phyloP scores from a whole-genome alignment of 2,113 vertebrate species.

The Ursus arctos region DNA sequence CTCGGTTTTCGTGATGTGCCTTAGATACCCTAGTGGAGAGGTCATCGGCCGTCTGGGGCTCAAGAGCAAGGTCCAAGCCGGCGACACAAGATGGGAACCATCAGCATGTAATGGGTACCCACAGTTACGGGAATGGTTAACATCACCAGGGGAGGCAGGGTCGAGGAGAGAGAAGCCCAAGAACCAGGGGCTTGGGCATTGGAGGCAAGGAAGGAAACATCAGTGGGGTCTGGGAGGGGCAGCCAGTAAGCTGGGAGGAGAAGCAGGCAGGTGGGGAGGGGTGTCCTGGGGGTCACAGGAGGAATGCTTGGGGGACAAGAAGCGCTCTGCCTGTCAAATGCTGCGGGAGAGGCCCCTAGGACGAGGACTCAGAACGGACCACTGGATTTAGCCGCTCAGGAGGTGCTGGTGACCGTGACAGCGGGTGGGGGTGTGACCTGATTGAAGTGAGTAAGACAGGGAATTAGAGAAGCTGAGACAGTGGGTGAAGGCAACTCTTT shows the following conservation, averaged over 20 bases:
- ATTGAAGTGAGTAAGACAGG: neutral
- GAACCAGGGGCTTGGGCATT: neutral
- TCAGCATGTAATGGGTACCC: accelerated
- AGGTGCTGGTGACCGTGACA: neutral
- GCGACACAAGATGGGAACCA: accelerated
- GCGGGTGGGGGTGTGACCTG: accelerated
- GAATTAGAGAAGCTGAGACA: neutral
- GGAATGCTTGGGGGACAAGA: neutral
- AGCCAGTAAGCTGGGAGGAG: neutral
- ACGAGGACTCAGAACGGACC: neutral
- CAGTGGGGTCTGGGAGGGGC: neutral
- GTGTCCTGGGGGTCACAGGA: neutral
- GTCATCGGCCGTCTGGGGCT: neutral
- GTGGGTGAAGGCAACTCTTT: neutral
- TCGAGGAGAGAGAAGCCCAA: too few relatives aligned
- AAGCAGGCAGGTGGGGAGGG: accelerated
- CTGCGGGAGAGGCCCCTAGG: too few relatives aligned
- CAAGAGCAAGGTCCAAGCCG: neutral
- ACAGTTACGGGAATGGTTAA: neutral
- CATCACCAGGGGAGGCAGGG: neutral
- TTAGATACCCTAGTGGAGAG: neutral
- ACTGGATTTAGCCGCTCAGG: neutral
- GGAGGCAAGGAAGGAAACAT: accelerated
- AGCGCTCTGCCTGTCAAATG: accelerated
- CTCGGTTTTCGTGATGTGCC: neutral